Base-by-base conservation (phyloP, 2,797 vertebrate genomes). In the Picus viridis region DNA sequence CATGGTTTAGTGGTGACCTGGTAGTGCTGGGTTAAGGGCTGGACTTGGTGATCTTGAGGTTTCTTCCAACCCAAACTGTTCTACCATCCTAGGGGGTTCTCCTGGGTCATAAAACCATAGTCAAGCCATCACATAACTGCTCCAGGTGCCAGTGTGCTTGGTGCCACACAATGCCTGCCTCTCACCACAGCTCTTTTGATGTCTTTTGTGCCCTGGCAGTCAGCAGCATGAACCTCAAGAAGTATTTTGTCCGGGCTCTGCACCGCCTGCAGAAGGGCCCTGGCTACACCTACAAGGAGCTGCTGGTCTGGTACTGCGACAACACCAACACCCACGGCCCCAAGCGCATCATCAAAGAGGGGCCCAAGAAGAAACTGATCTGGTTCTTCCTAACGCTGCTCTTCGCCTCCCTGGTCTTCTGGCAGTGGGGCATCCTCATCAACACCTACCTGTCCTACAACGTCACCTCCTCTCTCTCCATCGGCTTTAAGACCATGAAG, bases 261-360 rank as follows among this genome's bases (percentile, higher is more conserved):
- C 98, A 98, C 26, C 97, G 98, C 34, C 96, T 98, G 75, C 98
- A 98, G 97, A 98, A 98, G 94, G 98, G 98, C 64, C 98, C 98
- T 0, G 98, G 98, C 32, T 98, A 98, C 94, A 98, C 98, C 1
- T 98, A 98, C 93, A 97, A 97, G 92, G 98, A 98, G 96, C 97
- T 98, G 86, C 97, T 98, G 86, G 96, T 98, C 75, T 98, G 98
- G 98, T 98, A 98, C 95, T 98, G 98, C 0, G 96, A 97, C 93
- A 98, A 98, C 95, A 98, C 98, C 94, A 98, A 98, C 96, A 98
- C 98, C 3, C 98, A 98, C 0, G 98, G 98, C 63, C 98, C 98
- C 29, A 98, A 98, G 92, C 98, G 98, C 88, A 98, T 98, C 93
- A 97, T 98, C 96, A 95, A 97, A 9, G 98, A 98, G 88, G 98